Conservation (phyloP, 2,888 invertebrate genomes). For the Operophtera brumata region DNA sequence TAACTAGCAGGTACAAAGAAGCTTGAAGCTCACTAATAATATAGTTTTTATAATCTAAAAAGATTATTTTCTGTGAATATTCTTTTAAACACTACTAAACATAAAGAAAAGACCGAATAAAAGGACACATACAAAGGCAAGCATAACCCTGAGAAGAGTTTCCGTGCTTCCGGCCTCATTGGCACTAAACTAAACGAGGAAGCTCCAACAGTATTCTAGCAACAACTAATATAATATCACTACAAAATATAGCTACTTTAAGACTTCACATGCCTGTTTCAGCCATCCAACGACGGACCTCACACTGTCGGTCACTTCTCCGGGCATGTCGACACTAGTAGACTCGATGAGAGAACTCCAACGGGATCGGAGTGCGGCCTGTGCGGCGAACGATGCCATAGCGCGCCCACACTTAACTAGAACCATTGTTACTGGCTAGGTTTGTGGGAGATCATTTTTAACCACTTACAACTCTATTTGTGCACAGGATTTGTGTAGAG, state of each 20-base stretch:
- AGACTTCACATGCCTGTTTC: constrained; percentile 83
- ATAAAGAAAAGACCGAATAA: too few relatives aligned
- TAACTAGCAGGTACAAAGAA: too few relatives aligned
- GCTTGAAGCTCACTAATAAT: too few relatives aligned
- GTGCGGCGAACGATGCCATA: constrained; percentile 86
- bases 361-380: constrained; percentile 85
- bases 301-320: constrained; percentile 86
- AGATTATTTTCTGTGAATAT: too few relatives aligned
- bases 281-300: constrained; percentile 91
- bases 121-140: too few relatives aligned
- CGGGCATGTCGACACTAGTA: constrained; percentile 83
- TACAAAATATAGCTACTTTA: not conserved
- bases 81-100: too few relatives aligned
- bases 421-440: constrained; percentile 49
- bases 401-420: constrained; percentile 57
- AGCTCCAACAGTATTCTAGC: not conserved
- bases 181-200: not conserved
- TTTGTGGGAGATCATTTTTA: not conserved
- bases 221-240: not conserved
- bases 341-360: constrained; percentile 88
- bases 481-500: too few relatives aligned
- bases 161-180: not conserved
- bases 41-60: too few relatives aligned
- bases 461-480: not conserved
- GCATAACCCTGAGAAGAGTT: too few relatives aligned